Base-by-base conservation (phyloP, 2,113 vertebrate species). In the Malurus alboscapulatus region DNA sequence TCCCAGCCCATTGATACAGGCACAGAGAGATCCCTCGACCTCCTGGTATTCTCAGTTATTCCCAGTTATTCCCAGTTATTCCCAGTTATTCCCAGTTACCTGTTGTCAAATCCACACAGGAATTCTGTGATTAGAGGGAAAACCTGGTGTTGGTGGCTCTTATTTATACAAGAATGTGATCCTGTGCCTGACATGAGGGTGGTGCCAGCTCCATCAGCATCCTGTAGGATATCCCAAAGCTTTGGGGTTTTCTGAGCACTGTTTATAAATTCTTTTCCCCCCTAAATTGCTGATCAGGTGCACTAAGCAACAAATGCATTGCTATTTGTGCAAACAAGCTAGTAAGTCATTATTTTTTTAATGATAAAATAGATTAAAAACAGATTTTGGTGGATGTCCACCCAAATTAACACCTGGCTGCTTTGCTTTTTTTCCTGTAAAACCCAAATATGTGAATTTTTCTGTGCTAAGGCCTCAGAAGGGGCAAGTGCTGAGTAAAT, bases 401-500 rank as follows among this genome's bases (percentile, higher is more conserved):
- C 50, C 57, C 13, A 26, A 53, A 72, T 12, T 5, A 68, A 6
- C 6, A 6, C 8, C 9, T 17, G 45, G 36, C 17, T 7, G 3
- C 44, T 77, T 67, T 21, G 24, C 11, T 82, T 63, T 84, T 51
- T 57, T 62, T 34, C 77, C 34, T 44, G 25, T 67, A 53, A n/a
- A 7, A 9, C 32, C 30, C 24, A n/a, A 8, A 4, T 6, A 1
- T 0, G 10, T 4, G 40, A 59, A 29, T 74, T 54, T 48, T 19
- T 40, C n/a, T 3, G 4, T 4, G 44, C 21, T 11, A 17, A 78
- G 51, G 55, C 36, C 66, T 36, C 34, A 10, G 20, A 84, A 88
- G 61, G 44, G 53, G 50, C 53, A 51, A 7, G 40, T 67, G 59
- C 65, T 61, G 65, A 9, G 93, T 91, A 95, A 96, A 93, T 87